phyloP scores from a whole-genome alignment of 2,797 vertebrate species.

The Momotus momota region DNA sequence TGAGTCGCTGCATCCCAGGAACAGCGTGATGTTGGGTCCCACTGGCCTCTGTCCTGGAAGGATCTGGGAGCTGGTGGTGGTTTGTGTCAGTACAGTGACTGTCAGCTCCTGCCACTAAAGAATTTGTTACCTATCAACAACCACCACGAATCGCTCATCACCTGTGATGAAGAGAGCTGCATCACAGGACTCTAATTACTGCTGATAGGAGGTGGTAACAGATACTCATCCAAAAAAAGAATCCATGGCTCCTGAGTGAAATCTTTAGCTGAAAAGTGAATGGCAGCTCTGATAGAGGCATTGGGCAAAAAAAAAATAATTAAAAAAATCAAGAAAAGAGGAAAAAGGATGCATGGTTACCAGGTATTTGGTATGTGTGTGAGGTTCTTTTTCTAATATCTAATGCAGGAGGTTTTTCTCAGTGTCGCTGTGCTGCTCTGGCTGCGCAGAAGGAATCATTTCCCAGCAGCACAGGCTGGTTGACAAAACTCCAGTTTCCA shows the following conservation, averaged over 20 bases:
- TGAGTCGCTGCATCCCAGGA: neutral
- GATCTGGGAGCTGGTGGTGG: neutral
- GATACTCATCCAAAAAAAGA: conserved; percentile 15
- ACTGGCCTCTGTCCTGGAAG: neutral
- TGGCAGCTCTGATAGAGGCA: neutral
- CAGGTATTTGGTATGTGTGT: rapidly evolving
- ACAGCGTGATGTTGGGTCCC: rapidly evolving
- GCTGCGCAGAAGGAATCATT: neutral
- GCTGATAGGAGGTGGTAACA: conserved; percentile 29
- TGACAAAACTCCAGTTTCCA: neutral
- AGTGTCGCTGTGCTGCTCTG: neutral
- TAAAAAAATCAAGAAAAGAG: neutral
- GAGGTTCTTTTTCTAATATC: neutral
- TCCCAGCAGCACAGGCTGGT: neutral
- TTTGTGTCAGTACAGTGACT: neutral
- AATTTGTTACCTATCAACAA: neutral
- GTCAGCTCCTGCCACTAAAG: neutral
- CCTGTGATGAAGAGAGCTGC: neutral
- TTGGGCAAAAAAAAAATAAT: neutral
- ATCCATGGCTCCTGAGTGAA: neutral
- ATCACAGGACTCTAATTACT: conserved; percentile 16
- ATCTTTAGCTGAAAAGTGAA: neutral
- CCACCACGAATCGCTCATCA: neutral
- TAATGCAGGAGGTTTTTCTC: neutral
- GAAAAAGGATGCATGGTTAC: neutral